Conservation (phyloP, 2,113 vertebrate genomes). For the Caranx ignobilis region DNA sequence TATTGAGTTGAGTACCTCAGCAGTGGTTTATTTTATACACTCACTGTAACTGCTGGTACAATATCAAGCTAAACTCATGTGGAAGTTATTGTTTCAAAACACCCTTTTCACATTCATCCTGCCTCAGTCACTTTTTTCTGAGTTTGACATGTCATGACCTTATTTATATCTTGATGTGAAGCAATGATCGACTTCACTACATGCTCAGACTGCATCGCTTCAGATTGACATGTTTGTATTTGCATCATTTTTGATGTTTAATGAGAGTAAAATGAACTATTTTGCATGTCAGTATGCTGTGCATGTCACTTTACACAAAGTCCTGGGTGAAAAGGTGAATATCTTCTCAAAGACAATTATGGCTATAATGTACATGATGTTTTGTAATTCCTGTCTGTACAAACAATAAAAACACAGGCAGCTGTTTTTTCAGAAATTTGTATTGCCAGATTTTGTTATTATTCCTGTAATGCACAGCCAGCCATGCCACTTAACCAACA, state of each 20-base stretch:
- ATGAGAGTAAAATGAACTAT: slow-evolving; percentile 39
- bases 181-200: not conserved
- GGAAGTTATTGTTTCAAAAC: not conserved
- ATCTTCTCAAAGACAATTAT: slow-evolving; percentile 48
- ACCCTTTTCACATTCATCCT: not conserved
- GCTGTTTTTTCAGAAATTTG: slow-evolving; percentile 50
- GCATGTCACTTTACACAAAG: slow-evolving; percentile 67
- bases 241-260: slow-evolving; percentile 52
- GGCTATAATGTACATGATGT: slow-evolving; percentile 62
- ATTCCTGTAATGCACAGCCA: slow-evolving; percentile 2
- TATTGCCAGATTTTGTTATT: slow-evolving; percentile 3
- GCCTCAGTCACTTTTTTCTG: slow-evolving; percentile 1
- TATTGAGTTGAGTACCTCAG: not conserved
- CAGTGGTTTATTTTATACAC: not conserved
- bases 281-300: slow-evolving; percentile 69
- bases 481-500: not conserved
- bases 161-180: slow-evolving; percentile 52
- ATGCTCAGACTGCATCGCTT: slow-evolving; percentile 2
- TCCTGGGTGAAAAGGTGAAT: slow-evolving; percentile 33
- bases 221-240: slow-evolving; percentile 39
- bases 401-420: slow-evolving; percentile 76
- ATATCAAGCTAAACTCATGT: not conserved
- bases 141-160: slow-evolving; percentile 27
- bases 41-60: slow-evolving; percentile 10
- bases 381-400: slow-evolving; percentile 63